Base-by-base conservation (phyloP, 2,888 invertebrate species). In the Capitulum mitella region DNA sequence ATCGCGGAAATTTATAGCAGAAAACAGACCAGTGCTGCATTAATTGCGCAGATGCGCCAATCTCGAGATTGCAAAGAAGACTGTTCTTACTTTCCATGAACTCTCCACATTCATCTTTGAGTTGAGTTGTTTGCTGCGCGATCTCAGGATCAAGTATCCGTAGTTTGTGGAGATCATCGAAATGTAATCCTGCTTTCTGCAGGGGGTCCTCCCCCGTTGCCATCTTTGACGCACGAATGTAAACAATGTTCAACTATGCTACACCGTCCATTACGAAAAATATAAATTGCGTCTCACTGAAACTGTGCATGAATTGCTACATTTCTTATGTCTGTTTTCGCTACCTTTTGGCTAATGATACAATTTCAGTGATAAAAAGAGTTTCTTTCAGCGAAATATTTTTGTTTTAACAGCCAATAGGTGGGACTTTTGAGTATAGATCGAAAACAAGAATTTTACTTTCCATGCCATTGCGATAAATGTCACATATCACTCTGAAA, bases 81-180 rank as follows among this genome's bases (percentile, higher is more conserved):
- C 61, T 29, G 58, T 74, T 88, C 90, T 89, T 87, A 95, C 95
- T 95, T 84, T 91, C 90, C 77, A 92, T 90, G 85, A 95, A 97
- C 83, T 92, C 92, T 84, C 92, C 90, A 85, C 95, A 95, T 84
- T 94, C 93, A 83, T 94, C 92, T 85, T 91, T 92, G 78, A 97
- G 86, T 85, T 95, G 92, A 80, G 89, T 90, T 3, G 94, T 94
- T 85, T 95, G 92, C 83, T 91, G 91, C 22, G 92, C 88, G 64
- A 92, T 90, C 82, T 91, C 90, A 0, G 93, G 93, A 85, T 94
- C 92, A 80, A 94, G 87, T 79, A 93, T 90, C 77, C 93, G 88
- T 80, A 94, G 88, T 86, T 93, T 93, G 84, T 91, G 92, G 77
- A 94, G 89, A 86, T 97, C 96, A 85, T 97, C 96, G 82, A 97